A percentile compares a stretch with the other conserved stretches of the same genome.
These are phyloP conservation scores for Himantopus leucocephalus DNA, from an alignment of 2,113 vertebrate genomes.

Conservation along the genomic window DNA sequence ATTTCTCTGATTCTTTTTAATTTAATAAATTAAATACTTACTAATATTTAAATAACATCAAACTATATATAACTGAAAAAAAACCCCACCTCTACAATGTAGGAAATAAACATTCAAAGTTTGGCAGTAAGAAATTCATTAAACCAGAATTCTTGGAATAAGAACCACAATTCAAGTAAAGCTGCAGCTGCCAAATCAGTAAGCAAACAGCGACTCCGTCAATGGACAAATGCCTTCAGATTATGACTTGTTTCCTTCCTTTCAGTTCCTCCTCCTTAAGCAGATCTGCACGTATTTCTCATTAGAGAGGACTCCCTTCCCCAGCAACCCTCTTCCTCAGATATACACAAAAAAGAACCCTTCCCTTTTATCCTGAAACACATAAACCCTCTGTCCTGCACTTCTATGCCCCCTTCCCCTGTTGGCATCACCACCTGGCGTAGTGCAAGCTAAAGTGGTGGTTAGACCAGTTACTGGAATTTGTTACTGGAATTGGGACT, in stretches of 20 bases:
- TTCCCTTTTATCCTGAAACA: not conserved
- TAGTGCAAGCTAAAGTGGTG: not conserved
- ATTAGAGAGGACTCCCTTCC: not conserved
- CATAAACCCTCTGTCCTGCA: not conserved
- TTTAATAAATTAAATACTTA: not conserved
- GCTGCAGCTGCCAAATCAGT: conserved; percentile 45
- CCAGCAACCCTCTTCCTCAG: not conserved
- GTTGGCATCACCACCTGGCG: not conserved
- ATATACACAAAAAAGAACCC: not conserved
- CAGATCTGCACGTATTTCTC: conserved; percentile 7
- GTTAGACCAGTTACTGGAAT: not conserved
- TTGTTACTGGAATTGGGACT: not conserved
- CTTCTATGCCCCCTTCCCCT: not conserved
- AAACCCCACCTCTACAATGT: not conserved
- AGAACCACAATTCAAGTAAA: conserved; percentile 13
- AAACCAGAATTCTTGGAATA: conserved; percentile 14
- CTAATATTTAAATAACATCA: not conserved
- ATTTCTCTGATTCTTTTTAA: not conserved
- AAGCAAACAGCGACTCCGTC: not conserved
- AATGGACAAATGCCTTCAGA: conserved; percentile 15
- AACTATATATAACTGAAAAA: not conserved
- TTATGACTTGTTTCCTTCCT: conserved; percentile 54
- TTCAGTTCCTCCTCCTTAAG: not conserved
- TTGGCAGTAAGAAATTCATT: conserved; percentile 28
- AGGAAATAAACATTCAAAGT: not conserved